These are phyloP conservation scores for Palythoa grandiflora DNA, from an alignment of 92 coral and sea anemone genomes.

Conservation along the genomic window DNA sequence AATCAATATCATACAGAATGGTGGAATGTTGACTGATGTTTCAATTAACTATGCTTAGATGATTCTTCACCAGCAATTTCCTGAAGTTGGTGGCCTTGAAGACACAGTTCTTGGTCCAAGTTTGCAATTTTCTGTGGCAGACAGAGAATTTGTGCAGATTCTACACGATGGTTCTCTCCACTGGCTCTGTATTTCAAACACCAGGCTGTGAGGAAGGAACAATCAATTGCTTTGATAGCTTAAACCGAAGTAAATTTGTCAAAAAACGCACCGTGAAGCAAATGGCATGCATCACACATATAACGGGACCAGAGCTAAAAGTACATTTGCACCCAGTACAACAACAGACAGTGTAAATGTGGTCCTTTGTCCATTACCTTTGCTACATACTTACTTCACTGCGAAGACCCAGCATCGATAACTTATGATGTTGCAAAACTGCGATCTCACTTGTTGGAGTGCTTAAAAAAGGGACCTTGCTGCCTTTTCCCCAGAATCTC, in stretches of 20 bases:
- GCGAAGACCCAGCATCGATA: neutral
- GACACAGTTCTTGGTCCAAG: conserved; percentile 54
- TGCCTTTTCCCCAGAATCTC: too few species aligned
- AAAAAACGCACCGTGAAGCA: neutral
- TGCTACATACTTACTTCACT: neutral
- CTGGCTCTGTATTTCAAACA: conserved; percentile 57
- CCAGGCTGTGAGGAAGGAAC: neutral
- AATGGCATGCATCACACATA: neutral
- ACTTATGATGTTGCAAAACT: too few species aligned
- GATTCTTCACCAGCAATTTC: conserved; percentile 19
- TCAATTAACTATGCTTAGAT: conserved; percentile 22
- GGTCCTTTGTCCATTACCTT: neutral
- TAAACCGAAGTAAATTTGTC: neutral
- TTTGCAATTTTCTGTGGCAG: conserved; percentile 40
- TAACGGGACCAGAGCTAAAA: neutral
- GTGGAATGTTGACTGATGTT: conserved; percentile 37
- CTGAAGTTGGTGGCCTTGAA: conserved; percentile 31
- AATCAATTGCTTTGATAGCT: conserved; percentile 19
- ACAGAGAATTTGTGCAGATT: conserved; percentile 57
- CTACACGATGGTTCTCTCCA: conserved; percentile 42
- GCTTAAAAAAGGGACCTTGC: too few species aligned
- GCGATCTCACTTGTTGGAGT: too few species aligned
- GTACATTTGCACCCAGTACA: conserved; percentile 3
- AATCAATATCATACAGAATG: conserved; percentile 29
- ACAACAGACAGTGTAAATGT: conserved; percentile 1